These are phyloP conservation scores for Phylloscopus collybita DNA, from an alignment of 2,797 vertebrate species.

Conservation along the genomic window DNA sequence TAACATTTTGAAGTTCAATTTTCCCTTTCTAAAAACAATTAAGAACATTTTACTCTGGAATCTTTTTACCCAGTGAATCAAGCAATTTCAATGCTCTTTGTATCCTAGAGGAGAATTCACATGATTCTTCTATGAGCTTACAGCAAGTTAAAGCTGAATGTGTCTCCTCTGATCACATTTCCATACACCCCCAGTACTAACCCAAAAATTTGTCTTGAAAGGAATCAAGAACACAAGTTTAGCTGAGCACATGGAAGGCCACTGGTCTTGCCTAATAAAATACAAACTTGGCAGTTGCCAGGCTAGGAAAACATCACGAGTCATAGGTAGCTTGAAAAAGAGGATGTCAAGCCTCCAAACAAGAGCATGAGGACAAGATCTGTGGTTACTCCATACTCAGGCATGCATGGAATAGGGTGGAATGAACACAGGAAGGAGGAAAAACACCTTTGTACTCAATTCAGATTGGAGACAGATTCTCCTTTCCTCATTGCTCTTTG, in stretches of 20 bases:
- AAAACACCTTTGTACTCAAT: neutral
- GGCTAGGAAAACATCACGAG: neutral
- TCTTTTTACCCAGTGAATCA: neutral
- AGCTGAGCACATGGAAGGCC: neutral
- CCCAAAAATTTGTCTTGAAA: neutral
- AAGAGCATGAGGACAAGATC: neutral
- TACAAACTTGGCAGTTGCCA: neutral
- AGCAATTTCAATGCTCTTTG: neutral
- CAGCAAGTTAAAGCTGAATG: neutral
- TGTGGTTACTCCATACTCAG: neutral
- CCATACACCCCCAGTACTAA: neutral
- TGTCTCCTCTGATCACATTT: neutral
- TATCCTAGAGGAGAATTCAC: neutral
- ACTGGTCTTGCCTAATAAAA: neutral
- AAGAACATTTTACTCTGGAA: neutral
- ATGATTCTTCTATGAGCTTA: neutral
- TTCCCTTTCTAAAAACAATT: slow-evolving; percentile 22
- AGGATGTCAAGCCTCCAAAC: fast-evolving
- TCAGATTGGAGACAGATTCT: neutral
- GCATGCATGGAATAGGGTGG: neutral
- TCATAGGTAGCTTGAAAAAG: neutral
- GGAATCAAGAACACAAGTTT: neutral
- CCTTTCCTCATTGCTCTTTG: neutral
- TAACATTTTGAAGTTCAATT: neutral
- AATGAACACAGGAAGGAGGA: neutral